Evolutionary conservation across 2,797 vertebrate genomes (phyloP).

Genomic region (Prunella strophiata): DNA sequence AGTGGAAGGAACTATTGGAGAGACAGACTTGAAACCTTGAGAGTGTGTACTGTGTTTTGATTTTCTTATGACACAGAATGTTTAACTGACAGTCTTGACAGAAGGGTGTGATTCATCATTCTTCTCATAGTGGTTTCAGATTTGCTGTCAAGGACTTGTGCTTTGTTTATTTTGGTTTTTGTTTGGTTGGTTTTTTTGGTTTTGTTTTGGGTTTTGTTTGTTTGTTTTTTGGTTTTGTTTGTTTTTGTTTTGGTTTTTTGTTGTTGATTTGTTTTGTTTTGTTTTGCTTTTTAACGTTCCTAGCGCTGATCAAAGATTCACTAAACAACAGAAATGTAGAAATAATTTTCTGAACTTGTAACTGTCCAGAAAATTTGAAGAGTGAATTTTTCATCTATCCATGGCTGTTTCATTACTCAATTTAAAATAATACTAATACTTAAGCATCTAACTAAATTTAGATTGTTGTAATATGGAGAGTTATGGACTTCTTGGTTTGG

Average conservation of each 20-base stretch:
- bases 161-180: neutral
- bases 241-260: neutral
- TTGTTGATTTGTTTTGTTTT: neutral
- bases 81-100: neutral
- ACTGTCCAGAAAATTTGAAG: neutral
- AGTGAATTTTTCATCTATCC: neutral
- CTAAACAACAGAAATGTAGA: neutral
- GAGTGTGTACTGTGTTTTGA: neutral
- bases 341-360: neutral
- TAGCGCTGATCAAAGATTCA: neutral
- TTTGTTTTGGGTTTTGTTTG: no score
- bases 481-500: constrained; percentile 71
- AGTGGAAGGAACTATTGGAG: neutral
- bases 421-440: constrained; percentile 27
- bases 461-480: constrained; percentile 49
- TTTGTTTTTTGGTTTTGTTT: neutral
- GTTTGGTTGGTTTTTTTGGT: no score
- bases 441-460: constrained; percentile 67
- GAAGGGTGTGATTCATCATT: neutral
- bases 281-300: neutral
- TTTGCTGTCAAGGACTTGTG: neutral
- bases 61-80: neutral
- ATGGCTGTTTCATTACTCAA: constrained; percentile 23
- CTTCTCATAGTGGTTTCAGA: neutral
- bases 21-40: neutral